Evolutionary conservation across 2,888 invertebrate species (phyloP), one percentile per base, ranked within the genome.

Genomic region (Electrophaes corylata): DNA sequence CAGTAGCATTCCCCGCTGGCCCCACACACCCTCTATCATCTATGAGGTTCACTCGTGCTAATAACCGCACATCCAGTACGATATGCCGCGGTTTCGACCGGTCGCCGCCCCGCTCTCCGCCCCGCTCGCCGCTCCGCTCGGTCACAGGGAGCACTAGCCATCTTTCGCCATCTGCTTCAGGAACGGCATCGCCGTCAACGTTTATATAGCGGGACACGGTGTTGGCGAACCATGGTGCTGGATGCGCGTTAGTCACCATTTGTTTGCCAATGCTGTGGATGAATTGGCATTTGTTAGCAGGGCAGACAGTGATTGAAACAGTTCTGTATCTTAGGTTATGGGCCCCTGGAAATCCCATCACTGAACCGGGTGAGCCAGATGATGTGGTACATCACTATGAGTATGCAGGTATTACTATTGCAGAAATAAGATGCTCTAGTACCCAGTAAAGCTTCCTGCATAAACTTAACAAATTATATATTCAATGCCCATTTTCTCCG

Each of bases 21-120:
- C 91, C 90, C 3, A 81, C 3, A 55, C 91, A 91, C 0, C 81
- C 84, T 33, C 91, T 72, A 1, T 85, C 86, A 65, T 91, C 91
- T 0, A 86, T 66, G 33, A 91, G 64, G 46, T 68, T 85, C 0
- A 91, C 90, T 62, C 84, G 71, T 0, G 88, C 91, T 14, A 88
- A 48, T 23, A 90, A 49, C 45, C 83, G 86, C 0, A 84, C 83
- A 39, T 84, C 84, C 0, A 83, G 70, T 3, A 76, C 60, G 1
- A 81, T 68, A 4, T 66, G 61, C 3, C 56, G 58, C 51, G 55
- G 44, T 44, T 54, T 48, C 73, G 71, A 11, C 50, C 70, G 70
- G 51, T 70, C 62, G 12, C 57, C 72, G 47, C 64, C 6, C n/a
- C n/a, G n/a, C n/a, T 23, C 23, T 23, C 23, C 23, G 23, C 23